A percentile compares a stretch with the other conserved stretches of the same genome.
phyloP scores from a whole-genome alignment of 2,797 vertebrate species.

The Epinephelus awoara region DNA sequence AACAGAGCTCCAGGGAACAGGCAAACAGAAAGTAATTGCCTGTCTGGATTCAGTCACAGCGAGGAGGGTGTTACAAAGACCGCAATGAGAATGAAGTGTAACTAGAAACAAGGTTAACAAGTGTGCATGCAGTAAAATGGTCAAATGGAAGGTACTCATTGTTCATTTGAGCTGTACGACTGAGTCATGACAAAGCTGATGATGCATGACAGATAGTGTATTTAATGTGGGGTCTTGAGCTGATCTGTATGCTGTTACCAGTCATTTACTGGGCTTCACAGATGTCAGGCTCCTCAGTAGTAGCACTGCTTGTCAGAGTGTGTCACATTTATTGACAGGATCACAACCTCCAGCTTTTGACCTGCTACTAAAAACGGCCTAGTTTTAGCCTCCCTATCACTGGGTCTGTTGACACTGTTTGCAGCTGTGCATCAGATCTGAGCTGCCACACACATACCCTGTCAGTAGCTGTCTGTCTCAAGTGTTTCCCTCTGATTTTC shows the following conservation, averaged over 20 bases:
- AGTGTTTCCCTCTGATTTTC: slow-evolving; percentile 26
- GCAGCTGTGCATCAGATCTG: slow-evolving; percentile 48
- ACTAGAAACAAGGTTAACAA: neutral
- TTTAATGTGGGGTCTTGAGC: neutral
- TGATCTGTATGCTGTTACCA: neutral
- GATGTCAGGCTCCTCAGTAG: neutral
- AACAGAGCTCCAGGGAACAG: neutral
- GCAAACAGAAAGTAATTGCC: slow-evolving; percentile 22
- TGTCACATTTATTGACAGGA: slow-evolving; percentile 38
- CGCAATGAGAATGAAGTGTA: neutral
- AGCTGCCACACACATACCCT: slow-evolving; percentile 36
- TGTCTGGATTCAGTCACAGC: slow-evolving; percentile 18
- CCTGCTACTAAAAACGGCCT: slow-evolving; percentile 43
- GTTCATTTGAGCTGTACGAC: neutral
- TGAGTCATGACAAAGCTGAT: neutral
- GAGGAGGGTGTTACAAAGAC: neutral
- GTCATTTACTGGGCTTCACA: slow-evolving; percentile 16
- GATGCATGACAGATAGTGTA: neutral
- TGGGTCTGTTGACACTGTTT: slow-evolving; percentile 42
- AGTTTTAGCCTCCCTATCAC: slow-evolving; percentile 11
- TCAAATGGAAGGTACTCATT: neutral
- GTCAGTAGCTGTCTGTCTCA: slow-evolving; percentile 34
- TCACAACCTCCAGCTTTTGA: slow-evolving; percentile 19
- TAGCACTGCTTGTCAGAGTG: slow-evolving; percentile 13
- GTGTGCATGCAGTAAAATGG: slow-evolving; percentile 4